These are phyloP conservation scores for Terebella lapidaria DNA, from an alignment of 2,888 invertebrate species.

Conservation along the genomic window DNA sequence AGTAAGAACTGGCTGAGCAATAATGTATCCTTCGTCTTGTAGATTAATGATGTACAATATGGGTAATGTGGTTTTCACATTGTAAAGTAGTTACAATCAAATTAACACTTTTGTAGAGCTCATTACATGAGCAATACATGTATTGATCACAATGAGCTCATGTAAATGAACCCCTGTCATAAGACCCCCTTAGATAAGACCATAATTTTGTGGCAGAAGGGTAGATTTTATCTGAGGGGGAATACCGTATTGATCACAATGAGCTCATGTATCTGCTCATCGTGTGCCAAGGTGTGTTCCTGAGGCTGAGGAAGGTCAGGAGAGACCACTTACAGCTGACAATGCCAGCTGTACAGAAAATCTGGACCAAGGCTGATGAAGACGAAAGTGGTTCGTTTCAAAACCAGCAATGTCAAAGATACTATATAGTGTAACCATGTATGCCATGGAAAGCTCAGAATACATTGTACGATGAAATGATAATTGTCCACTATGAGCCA, in stretches of 20 bases:
- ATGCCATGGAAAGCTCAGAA: too few species aligned
- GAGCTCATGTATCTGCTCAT: not conserved
- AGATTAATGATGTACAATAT: not conserved
- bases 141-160: too few species aligned
- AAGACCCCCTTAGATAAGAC: too few species aligned
- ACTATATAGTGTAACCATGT: too few species aligned
- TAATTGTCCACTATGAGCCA: too few species aligned
- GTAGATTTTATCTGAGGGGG: too few species aligned
- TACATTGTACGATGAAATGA: too few species aligned
- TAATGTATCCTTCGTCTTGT: not conserved
- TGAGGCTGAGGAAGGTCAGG: not conserved
- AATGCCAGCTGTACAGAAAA: not conserved
- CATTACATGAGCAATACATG: too few species aligned
- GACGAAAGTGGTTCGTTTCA: not conserved
- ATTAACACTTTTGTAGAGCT: not conserved
- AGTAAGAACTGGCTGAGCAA: conserved; percentile 1
- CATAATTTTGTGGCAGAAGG: too few species aligned
- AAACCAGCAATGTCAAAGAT: too few species aligned
- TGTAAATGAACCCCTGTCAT: too few species aligned
- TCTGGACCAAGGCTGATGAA: not conserved
- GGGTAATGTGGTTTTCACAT: not conserved
- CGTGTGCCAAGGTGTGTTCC: not conserved
- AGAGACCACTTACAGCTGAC: not conserved
- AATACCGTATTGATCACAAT: too few species aligned
- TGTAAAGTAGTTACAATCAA: not conserved